phyloP scores from a whole-genome alignment of 2,888 invertebrate species.

The Cosmia pyralina region DNA sequence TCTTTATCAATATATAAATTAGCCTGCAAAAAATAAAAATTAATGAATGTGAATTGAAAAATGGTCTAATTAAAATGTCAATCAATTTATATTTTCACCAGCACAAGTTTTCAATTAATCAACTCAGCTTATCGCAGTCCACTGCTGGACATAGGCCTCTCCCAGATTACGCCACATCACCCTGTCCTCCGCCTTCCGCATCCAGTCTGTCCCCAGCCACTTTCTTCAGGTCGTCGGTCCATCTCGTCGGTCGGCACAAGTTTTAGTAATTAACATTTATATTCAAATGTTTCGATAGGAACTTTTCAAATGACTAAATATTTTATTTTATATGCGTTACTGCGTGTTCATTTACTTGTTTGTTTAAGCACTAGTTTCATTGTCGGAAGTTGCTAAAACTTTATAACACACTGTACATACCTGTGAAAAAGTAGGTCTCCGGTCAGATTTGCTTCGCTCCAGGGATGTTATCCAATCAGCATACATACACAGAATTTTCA shows the following conservation, averaged over 20 bases:
- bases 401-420: neutral
- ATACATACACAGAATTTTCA: constrained; percentile 24
- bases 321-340: neutral
- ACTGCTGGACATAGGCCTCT: too few species aligned
- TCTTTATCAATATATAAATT: neutral
- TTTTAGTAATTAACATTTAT: too few species aligned
- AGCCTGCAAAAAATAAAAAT: neutral
- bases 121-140: too few species aligned
- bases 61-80: neutral
- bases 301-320: neutral
- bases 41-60: neutral
- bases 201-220: too few species aligned
- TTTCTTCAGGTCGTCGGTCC: too few species aligned
- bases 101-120: too few species aligned
- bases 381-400: neutral
- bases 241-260: too few species aligned
- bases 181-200: too few species aligned
- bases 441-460: constrained; percentile 32
- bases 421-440: constrained; percentile 15
- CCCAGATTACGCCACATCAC: too few species aligned
- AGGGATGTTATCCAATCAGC: constrained; percentile 47
- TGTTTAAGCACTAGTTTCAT: neutral
- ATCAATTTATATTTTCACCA: neutral
- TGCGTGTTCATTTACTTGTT: neutral
- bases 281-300: neutral